These are phyloP conservation scores for Venustaconcha ellipsiformis DNA, from an alignment of 1,140 invertebrate species.

Conservation along the genomic window DNA sequence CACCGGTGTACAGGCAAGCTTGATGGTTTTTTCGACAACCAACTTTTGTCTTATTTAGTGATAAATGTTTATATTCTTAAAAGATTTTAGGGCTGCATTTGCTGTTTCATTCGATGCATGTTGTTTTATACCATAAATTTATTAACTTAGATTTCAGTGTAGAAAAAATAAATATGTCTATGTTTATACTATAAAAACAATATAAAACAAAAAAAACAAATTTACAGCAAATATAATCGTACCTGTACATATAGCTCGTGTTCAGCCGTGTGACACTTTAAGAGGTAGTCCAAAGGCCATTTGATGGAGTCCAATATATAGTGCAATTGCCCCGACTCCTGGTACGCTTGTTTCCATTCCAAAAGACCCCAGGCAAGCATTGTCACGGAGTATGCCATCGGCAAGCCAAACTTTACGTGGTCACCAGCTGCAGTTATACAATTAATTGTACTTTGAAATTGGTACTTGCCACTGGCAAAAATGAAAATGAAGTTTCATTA, in stretches of 20 bases:
- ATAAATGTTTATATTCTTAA: background rate
- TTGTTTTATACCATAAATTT: too few species aligned
- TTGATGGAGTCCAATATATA: conserved; percentile 71
- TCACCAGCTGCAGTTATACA: conserved; percentile 70
- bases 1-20: too few species aligned
- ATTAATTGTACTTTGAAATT: conserved; percentile 13
- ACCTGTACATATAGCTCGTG: conserved; percentile 49
- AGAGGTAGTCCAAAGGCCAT: conserved; percentile 77
- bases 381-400: conserved; percentile 75
- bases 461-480: background rate
- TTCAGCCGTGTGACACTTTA: conserved; percentile 71
- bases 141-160: too few species aligned
- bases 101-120: too few species aligned
- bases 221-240: background rate
- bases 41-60: too few species aligned
- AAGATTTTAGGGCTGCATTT: background rate
- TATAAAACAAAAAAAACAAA: background rate
- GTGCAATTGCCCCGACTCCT: conserved; percentile 66
- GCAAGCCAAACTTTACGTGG: conserved; percentile 78
- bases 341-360: conserved; percentile 73
- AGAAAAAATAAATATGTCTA: too few species aligned
- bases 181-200: background rate
- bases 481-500: background rate
- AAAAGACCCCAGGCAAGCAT: conserved; percentile 75
- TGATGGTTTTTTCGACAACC: too few species aligned